Conservation (phyloP, 2,888 invertebrate species). For the Dryadula phaetusa region DNA sequence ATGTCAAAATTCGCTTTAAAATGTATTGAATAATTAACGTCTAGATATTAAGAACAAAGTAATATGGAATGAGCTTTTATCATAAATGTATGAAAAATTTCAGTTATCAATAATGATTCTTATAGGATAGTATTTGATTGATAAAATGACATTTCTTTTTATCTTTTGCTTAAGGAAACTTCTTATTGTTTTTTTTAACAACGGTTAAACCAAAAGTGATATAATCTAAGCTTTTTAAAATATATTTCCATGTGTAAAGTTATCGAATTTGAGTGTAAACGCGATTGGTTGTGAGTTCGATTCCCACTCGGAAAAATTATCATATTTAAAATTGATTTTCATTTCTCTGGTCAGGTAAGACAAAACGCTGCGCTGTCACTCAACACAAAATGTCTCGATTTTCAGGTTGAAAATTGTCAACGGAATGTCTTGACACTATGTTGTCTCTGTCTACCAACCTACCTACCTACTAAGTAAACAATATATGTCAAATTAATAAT, state of each 20-base stretch:
- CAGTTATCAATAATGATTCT: constrained; percentile 2
- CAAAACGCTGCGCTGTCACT: too few species aligned
- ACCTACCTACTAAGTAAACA: too few species aligned
- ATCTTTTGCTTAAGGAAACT: neutral
- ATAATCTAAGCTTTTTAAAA: neutral
- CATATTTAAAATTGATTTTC: too few species aligned
- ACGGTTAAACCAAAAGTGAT: neutral
- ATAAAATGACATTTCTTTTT: neutral
- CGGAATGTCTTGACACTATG: too few species aligned
- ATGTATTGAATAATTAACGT: neutral
- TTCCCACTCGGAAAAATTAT: too few species aligned
- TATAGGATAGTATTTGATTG: neutral
- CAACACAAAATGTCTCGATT: too few species aligned
- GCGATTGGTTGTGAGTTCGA: too few species aligned
- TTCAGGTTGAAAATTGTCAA: too few species aligned
- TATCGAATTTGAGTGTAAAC: too few species aligned
- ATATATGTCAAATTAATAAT: too few species aligned
- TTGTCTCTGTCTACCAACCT: too few species aligned
- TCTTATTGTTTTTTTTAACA: neutral
- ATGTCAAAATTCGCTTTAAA: constrained; percentile 10
- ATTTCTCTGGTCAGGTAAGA: too few species aligned
- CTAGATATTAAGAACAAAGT: constrained; percentile 10
- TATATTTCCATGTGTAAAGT: neutral
- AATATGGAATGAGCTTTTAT: constrained; percentile 20
- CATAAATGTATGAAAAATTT: neutral